Evolutionary conservation across 1,140 invertebrate species (phyloP).

Genomic region (Zophobas morio): DNA sequence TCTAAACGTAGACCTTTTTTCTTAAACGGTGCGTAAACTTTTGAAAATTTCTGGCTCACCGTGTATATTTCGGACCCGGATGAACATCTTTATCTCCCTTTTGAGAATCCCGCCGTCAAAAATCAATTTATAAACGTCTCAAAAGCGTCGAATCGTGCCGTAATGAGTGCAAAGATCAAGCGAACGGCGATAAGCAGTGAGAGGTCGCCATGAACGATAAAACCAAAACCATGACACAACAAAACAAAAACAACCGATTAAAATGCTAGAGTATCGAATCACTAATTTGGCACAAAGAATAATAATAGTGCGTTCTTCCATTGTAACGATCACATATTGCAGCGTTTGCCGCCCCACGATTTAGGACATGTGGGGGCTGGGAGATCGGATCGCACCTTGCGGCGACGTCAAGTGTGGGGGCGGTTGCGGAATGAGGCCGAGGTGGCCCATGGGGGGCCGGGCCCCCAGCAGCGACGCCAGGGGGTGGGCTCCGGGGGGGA

Average conservation of each 20-base stretch:
- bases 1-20: no score
- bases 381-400: conserved; percentile 61
- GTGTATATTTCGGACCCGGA: no score
- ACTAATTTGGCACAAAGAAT: conserved; percentile 37
- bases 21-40: background rate
- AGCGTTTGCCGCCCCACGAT: background rate
- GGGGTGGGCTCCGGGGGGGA: conserved; percentile 64
- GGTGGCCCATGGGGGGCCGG: conserved; percentile 62
- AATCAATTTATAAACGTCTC: background rate
- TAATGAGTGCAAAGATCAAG: background rate
- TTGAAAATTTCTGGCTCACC: background rate
- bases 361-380: conserved; percentile 64
- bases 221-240: conserved; percentile 4
- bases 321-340: background rate
- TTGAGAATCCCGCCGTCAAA: background rate
- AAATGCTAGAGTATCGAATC: conserved; percentile 3
- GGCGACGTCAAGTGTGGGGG: conserved; percentile 61
- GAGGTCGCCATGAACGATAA: background rate
- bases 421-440: conserved; percentile 61
- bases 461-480: conserved; percentile 64
- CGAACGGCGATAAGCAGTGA: background rate
- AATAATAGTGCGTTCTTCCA: background rate
- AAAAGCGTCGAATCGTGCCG: background rate
- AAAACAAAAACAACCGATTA: background rate
- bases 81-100: no score